phyloP scores from a whole-genome alignment of 2,888 invertebrate genomes.

The Acanthococcus lagerstroemiae region DNA sequence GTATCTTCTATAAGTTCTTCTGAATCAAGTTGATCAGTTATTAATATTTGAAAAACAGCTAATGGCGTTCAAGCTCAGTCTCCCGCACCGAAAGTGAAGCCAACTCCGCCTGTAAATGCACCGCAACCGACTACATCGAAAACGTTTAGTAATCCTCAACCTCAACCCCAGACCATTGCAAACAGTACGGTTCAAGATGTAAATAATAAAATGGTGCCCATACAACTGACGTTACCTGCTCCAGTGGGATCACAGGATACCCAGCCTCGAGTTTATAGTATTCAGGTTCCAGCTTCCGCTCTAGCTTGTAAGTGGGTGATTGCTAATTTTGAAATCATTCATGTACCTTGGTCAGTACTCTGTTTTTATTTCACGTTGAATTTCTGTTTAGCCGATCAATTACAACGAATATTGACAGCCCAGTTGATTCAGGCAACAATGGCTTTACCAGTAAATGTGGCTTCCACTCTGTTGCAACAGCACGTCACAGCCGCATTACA shows the following conservation, averaged over 20 bases:
- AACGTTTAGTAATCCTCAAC: conserved; percentile 30
- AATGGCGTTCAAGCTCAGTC: background rate
- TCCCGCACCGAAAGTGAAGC: background rate
- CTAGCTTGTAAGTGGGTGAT: conserved; percentile 52
- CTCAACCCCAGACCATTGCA: conserved; percentile 33
- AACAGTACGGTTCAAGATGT: background rate
- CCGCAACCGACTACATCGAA: conserved; percentile 4
- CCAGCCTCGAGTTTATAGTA: conserved; percentile 65
- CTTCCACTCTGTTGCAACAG: conserved; percentile 74
- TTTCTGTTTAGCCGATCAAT: conserved; percentile 47
- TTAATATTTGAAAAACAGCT: too few relatives aligned
- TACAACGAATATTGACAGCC: conserved; percentile 65
- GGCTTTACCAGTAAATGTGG: conserved; percentile 69
- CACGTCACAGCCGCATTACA: conserved; percentile 73
- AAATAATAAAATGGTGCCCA: conserved; percentile 41
- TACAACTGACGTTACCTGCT: conserved; percentile 69
- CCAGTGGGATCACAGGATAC: conserved; percentile 62
- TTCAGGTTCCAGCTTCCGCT: conserved; percentile 79
- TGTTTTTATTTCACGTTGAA: conserved; percentile 24
- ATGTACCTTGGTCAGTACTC: conserved; percentile 36
- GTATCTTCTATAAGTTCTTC: too few relatives aligned
- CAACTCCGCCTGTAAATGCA: background rate
- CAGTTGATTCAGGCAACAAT: conserved; percentile 83
- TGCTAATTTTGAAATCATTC: conserved; percentile 40
- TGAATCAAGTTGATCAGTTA: too few relatives aligned